A percentile compares a stretch with the other conserved stretches of the same genome.
These are phyloP conservation scores for Vireo altiloquus DNA, from an alignment of 2,113 vertebrate species.

Conservation along the genomic window DNA sequence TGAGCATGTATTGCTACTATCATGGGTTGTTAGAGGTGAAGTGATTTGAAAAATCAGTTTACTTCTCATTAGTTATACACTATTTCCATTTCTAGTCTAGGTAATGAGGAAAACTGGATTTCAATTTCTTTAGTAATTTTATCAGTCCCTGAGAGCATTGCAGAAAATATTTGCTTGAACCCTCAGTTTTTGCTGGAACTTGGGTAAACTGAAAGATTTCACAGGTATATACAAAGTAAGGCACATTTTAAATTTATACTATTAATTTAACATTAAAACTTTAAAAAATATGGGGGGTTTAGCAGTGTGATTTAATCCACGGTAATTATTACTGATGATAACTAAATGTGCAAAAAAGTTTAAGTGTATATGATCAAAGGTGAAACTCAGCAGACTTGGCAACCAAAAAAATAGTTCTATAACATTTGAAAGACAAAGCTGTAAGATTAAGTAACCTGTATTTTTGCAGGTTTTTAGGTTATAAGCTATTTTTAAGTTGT, in stretches of 20 bases:
- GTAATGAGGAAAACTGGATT: constrained; percentile 21
- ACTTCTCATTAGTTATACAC: constrained; percentile 5
- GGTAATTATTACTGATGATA: not conserved
- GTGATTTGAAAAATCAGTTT: constrained; percentile 46
- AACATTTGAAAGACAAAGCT: not conserved
- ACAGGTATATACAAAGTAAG: not conserved
- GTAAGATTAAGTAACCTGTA: not conserved
- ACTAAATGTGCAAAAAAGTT: not conserved
- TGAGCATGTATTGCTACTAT: not conserved
- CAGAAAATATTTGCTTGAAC: not conserved
- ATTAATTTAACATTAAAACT: not conserved
- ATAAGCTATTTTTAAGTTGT: not conserved
- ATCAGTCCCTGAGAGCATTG: not conserved
- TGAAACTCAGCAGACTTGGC: not conserved
- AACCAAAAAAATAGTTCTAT: not conserved
- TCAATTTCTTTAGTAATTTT: not conserved
- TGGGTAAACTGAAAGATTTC: not conserved
- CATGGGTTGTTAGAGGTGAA: constrained; percentile 13
- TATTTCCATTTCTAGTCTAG: constrained; percentile 16
- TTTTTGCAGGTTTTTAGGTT: not conserved
- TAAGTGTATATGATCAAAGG: not conserved
- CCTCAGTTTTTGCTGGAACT: not conserved
- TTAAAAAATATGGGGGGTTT: not conserved
- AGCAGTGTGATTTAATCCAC: not conserved
- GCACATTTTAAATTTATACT: not conserved